Evolutionary conservation across 1,140 invertebrate genomes (phyloP), one percentile per base, ranked within the genome.

Genomic region (Latrodectus geometricus): DNA sequence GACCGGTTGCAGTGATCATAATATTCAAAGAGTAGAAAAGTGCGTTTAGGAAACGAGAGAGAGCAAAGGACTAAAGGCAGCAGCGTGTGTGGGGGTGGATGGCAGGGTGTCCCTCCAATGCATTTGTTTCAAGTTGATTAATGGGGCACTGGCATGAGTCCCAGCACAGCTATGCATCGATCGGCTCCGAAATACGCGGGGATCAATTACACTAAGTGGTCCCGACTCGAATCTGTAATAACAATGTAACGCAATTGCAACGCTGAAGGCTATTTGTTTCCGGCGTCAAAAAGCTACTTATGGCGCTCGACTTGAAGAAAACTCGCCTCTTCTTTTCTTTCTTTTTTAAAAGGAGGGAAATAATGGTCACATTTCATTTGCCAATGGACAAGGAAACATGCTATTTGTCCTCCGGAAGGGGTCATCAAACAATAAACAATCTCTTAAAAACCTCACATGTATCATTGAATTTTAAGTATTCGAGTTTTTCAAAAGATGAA

Each of bases 201-300:
- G 83, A 86, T 86, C 83, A 86, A 86, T 86, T 86, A 86, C 83
- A 78, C 75, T 86, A 86, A 86, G 83, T 86, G 83, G 83, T 86
- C 74, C 74, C 49, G 83, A 86, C 83, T 86, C 75, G 83, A 86
- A 86, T 78, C 83, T 69, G 83, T 86, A 86, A 86, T 86, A 86
- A 86, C 83, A 86, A 86, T 86, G 83, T 86, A 86, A 86, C 83
- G 83, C 83, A 86, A 84, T 84, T 84, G 82, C 83, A 86, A 86
- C 83, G 83, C 74, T 77, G 83, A 86, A 86, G 83, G 83, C 83
- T 86, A 86, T 86, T 86, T 86, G 83, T 86, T 86, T 86, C 82
- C 80, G 74, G 82, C 82, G 82, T 84, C 82, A 84, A 84, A 84
- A 84, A 84, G 82, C 82, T 73, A 84, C 82, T 84, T 84, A 84